Conservation (phyloP, 2,113 vertebrate species). For the Camelus bactrianus region DNA sequence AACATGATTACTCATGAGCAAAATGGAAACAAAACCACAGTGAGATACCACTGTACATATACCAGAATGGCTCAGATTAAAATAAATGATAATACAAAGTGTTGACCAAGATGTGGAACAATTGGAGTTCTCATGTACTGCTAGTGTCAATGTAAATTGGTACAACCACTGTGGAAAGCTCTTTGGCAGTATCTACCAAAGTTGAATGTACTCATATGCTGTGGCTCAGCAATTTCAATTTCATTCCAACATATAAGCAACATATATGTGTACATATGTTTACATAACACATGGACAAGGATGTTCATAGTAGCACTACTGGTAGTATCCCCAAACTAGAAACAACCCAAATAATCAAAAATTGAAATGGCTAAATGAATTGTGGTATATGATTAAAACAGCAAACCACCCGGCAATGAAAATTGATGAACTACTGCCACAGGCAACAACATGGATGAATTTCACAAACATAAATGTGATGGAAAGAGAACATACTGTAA, state of each 20-base stretch:
- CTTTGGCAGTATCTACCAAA: not conserved
- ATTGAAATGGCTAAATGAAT: not conserved
- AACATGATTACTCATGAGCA: not conserved
- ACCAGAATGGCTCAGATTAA: not conserved
- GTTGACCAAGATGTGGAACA: not conserved
- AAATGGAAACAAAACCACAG: not conserved
- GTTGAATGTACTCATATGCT: not conserved
- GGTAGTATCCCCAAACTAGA: not conserved
- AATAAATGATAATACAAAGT: not conserved
- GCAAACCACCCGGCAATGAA: not conserved
- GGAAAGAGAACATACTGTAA: not conserved
- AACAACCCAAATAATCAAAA: not conserved
- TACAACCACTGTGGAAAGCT: not conserved
- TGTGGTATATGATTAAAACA: constrained; percentile 7
- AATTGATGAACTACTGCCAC: not conserved
- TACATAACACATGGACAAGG: not conserved
- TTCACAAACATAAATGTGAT: not conserved
- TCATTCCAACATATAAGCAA: not conserved
- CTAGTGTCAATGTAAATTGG: not conserved
- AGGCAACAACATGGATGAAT: not conserved
- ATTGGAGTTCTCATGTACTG: not conserved
- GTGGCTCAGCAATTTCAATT: not conserved
- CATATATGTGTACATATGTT: not conserved
- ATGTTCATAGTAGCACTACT: not conserved
- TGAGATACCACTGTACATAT: not conserved